phyloP scores from a whole-genome alignment of 2,888 invertebrate genomes.

The Lordiphosa fenestrarum region DNA sequence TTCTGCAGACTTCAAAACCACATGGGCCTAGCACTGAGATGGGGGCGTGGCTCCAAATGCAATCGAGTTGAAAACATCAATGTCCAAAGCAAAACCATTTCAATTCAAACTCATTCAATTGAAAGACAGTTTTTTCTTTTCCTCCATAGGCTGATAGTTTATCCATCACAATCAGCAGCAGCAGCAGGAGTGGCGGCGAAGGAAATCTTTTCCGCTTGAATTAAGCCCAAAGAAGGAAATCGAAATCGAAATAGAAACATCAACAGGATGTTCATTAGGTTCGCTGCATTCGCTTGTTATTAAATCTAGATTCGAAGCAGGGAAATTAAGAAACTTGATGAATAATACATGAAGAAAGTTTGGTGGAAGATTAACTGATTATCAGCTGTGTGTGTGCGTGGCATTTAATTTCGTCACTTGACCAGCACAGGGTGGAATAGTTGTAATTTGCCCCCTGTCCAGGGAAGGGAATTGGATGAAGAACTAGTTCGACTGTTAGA shows the following conservation, averaged over 20 bases:
- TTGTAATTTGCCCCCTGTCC: slow-evolving; percentile 55
- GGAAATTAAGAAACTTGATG: slow-evolving; percentile 39
- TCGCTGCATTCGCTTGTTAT: slow-evolving; percentile 63
- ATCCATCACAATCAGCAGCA: slow-evolving; percentile 72
- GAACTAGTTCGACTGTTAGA: slow-evolving; percentile 11
- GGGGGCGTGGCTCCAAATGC: slow-evolving; percentile 42
- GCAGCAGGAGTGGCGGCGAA: slow-evolving; percentile 25
- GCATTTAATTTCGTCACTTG: slow-evolving; percentile 40
- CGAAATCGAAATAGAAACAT: slow-evolving; percentile 20
- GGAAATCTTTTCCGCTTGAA: slow-evolving; percentile 68
- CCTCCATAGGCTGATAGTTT: slow-evolving; percentile 49
- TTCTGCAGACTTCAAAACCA: too few relatives aligned
- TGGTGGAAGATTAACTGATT: slow-evolving; percentile 62
- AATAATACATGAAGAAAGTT: slow-evolving; percentile 64
- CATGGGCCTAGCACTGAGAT: not conserved
- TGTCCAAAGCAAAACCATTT: slow-evolving; percentile 56
- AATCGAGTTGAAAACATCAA: slow-evolving; percentile 36
- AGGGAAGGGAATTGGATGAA: slow-evolving; percentile 3
- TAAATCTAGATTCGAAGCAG: slow-evolving; percentile 53
- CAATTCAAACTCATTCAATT: slow-evolving; percentile 65
- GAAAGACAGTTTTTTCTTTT: slow-evolving; percentile 33
- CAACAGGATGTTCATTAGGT: slow-evolving; percentile 73
- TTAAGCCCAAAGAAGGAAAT: slow-evolving; percentile 37
- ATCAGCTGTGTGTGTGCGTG: slow-evolving; percentile 21
- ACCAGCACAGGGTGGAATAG: slow-evolving; percentile 15